Conservation (phyloP, 1,140 invertebrate genomes). For the Cherax destructor region DNA sequence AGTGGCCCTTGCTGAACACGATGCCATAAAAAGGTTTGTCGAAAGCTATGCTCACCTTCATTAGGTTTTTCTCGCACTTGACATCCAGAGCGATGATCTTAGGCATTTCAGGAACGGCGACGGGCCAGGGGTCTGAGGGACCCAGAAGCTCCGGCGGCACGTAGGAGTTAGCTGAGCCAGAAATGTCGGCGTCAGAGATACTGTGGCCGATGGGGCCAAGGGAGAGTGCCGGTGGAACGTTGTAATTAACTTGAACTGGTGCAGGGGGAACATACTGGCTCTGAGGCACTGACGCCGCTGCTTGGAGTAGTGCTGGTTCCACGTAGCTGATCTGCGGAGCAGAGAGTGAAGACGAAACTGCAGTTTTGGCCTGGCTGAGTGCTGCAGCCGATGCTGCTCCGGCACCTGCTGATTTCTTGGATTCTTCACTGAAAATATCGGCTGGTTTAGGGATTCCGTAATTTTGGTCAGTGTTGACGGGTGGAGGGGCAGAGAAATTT, state of each 20-base stretch:
- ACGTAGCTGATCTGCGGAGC: neutral
- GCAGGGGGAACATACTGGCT: neutral
- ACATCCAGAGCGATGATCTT: slow-evolving; percentile 94
- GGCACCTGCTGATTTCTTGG: neutral
- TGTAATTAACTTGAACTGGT: neutral
- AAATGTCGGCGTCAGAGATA: slow-evolving; percentile 43
- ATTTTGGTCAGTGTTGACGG: slow-evolving; percentile 6
- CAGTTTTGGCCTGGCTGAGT: neutral
- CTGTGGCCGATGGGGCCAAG: slow-evolving; percentile 4
- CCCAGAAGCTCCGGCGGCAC: slow-evolving; percentile 58
- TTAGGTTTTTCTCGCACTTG: slow-evolving; percentile 96
- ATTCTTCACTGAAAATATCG: neutral
- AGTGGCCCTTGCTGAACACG: slow-evolving; percentile 96
- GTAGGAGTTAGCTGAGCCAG: slow-evolving; percentile 63
- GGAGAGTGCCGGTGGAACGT: slow-evolving; percentile 5
- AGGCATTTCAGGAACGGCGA: slow-evolving; percentile 89
- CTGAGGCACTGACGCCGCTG: neutral
- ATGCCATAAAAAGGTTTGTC: slow-evolving; percentile 96
- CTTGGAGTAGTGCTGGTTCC: no score
- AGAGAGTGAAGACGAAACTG: neutral
- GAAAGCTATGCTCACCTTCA: slow-evolving; percentile 96
- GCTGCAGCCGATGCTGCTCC: neutral
- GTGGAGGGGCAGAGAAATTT: slow-evolving; percentile 34
- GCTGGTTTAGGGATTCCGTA: slow-evolving; percentile 50
- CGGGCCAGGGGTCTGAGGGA: slow-evolving; percentile 87